Evolutionary conservation across 2,113 vertebrate species (phyloP).

Genomic region (Alouatta palliata): DNA sequence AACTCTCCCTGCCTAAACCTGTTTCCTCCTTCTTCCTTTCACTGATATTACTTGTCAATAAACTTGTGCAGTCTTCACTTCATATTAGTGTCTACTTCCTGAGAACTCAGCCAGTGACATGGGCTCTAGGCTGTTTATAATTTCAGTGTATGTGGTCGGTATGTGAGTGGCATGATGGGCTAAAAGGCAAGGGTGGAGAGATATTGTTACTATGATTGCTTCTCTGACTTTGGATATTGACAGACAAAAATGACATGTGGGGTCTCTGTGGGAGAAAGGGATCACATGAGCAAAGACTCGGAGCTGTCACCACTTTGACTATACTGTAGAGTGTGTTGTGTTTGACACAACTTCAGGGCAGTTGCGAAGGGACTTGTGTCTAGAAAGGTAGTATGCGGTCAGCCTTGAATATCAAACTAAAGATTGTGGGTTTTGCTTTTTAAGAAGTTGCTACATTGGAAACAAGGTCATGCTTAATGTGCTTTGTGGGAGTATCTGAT

Average conservation of each 20-base stretch:
- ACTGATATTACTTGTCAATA: not conserved
- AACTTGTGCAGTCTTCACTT: not conserved
- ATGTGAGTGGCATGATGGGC: no score
- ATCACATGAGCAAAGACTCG: not conserved
- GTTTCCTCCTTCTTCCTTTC: not conserved
- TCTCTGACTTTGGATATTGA: not conserved
- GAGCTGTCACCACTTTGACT: not conserved
- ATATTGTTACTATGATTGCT: not conserved
- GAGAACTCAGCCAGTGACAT: not conserved
- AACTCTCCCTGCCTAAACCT: not conserved
- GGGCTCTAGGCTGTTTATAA: not conserved
- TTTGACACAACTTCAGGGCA: not conserved
- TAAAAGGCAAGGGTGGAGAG: not conserved
- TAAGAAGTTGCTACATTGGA: not conserved
- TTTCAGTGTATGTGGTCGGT: not conserved
- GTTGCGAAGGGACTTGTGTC: not conserved
- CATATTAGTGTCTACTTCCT: not conserved
- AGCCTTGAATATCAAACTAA: not conserved
- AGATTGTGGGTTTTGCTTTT: not conserved
- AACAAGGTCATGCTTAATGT: slow-evolving; percentile 47
- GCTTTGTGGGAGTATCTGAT: slow-evolving; percentile 51
- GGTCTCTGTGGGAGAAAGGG: not conserved
- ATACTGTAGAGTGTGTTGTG: accelerated
- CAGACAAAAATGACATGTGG: not conserved
- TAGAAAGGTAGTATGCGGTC: not conserved